These are phyloP conservation scores for Microcebus lehilahytsara DNA, from an alignment of 2,113 vertebrate genomes.

Conservation along the genomic window DNA sequence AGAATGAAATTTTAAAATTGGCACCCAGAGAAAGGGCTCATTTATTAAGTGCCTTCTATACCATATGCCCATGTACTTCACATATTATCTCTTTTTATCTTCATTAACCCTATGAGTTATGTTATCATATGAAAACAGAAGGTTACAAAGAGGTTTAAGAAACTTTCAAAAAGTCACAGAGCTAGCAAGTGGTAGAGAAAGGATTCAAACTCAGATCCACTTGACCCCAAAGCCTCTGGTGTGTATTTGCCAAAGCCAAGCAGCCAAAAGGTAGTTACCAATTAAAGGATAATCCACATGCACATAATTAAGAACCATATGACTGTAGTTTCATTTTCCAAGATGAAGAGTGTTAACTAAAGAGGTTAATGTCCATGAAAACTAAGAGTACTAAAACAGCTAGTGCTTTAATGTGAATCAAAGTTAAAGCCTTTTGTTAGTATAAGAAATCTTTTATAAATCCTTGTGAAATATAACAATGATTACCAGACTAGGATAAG, in stretches of 20 bases:
- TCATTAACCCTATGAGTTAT: neutral
- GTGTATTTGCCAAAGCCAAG: neutral
- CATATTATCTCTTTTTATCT: neutral
- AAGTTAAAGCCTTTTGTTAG: neutral
- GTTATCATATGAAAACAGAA: neutral
- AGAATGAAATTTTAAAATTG: neutral
- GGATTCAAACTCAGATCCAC: constrained; percentile 5
- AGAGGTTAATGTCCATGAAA: neutral
- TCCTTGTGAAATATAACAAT: neutral
- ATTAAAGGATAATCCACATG: neutral
- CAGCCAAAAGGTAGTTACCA: neutral
- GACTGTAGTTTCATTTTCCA: constrained; percentile 13
- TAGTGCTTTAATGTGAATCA: neutral
- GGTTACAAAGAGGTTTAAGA: neutral
- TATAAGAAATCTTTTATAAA: constrained; percentile 24
- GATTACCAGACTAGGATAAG: neutral
- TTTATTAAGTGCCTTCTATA: neutral
- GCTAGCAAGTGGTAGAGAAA: neutral
- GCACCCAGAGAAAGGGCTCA: neutral
- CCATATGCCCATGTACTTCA: neutral
- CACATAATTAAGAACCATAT: neutral
- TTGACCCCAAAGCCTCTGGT: neutral
- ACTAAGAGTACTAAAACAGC: neutral
- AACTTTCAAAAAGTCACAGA: constrained; percentile 39
- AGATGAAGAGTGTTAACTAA: constrained; percentile 16